phyloP scores from a whole-genome alignment of 2,113 vertebrate genomes.

The Carettochelys insculpta region DNA sequence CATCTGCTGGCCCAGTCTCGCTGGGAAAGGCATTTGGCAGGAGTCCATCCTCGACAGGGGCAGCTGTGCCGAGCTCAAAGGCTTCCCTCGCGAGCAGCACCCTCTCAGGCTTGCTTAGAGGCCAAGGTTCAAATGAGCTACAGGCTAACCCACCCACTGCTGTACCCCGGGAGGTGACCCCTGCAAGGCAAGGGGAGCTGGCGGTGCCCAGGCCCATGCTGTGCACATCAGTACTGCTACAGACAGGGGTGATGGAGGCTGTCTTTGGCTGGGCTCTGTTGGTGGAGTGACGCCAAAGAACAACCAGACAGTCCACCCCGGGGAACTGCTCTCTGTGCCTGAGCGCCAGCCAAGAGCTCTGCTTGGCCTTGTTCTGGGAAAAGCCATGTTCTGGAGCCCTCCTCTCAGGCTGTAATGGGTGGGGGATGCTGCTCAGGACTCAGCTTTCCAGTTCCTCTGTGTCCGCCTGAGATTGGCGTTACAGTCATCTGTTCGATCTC shows the following conservation, averaged over 20 bases:
- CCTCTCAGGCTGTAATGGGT: neutral
- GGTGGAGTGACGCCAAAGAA: neutral
- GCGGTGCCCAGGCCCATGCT: neutral
- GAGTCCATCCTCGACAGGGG: neutral
- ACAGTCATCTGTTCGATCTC: neutral
- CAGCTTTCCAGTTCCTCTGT: neutral
- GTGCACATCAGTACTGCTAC: neutral
- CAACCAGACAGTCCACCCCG: neutral
- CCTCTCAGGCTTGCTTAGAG: neutral
- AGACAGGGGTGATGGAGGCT: neutral
- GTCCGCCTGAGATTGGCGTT: neutral
- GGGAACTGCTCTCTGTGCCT: neutral
- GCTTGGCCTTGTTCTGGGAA: neutral
- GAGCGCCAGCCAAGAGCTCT: neutral
- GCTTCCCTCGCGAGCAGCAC: too few species aligned
- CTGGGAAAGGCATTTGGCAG: neutral
- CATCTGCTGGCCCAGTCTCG: too few species aligned
- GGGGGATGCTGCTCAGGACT: neutral
- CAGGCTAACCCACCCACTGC: neutral
- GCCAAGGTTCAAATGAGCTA: neutral
- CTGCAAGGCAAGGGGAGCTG: neutral
- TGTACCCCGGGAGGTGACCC: neutral
- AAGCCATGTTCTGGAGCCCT: neutral
- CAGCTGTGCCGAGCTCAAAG: neutral
- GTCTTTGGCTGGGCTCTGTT: neutral